Evolutionary conservation across 2,113 vertebrate species (phyloP).

Genomic region (Corvus moneduloides): DNA sequence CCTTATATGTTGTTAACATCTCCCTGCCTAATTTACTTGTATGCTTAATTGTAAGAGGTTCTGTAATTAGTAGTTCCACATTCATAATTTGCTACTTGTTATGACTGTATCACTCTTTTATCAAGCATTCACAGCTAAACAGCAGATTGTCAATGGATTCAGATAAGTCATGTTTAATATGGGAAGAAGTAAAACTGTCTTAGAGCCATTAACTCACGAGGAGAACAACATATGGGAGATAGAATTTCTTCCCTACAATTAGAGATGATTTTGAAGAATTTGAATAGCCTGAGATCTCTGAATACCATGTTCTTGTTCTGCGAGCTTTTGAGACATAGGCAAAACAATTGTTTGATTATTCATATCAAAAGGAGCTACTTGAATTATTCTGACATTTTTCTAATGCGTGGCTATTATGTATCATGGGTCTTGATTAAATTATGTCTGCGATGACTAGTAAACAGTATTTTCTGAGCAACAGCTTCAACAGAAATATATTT

Average conservation of each 20-base stretch:
- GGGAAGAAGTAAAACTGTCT: conserved; percentile 63
- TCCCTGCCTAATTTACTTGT: conserved; percentile 75
- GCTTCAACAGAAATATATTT: neutral
- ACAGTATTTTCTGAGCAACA: neutral
- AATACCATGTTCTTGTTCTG: conserved; percentile 48
- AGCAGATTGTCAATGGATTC: conserved; percentile 77
- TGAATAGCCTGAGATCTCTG: conserved; percentile 53
- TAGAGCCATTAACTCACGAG: conserved; percentile 67
- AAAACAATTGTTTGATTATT: conserved; percentile 52
- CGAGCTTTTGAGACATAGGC: conserved; percentile 28
- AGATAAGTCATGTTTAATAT: conserved; percentile 69
- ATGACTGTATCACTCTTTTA: conserved; percentile 68
- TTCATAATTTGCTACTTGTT: conserved; percentile 75
- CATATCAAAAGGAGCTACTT: conserved; percentile 4
- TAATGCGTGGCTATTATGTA: neutral
- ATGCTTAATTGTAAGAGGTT: conserved; percentile 76
- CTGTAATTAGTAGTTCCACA: conserved; percentile 76
- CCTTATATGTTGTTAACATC: conserved; percentile 76
- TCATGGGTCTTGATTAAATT: conserved; percentile 40
- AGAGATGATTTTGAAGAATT: conserved; percentile 64
- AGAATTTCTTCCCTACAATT: conserved; percentile 60
- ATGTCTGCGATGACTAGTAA: neutral
- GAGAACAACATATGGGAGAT: conserved; percentile 68
- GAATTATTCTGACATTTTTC: conserved; percentile 44
- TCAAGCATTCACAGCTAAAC: conserved; percentile 72